phyloP scores from a whole-genome alignment of 1,140 invertebrate species.

The Leptinotarsa texana region DNA sequence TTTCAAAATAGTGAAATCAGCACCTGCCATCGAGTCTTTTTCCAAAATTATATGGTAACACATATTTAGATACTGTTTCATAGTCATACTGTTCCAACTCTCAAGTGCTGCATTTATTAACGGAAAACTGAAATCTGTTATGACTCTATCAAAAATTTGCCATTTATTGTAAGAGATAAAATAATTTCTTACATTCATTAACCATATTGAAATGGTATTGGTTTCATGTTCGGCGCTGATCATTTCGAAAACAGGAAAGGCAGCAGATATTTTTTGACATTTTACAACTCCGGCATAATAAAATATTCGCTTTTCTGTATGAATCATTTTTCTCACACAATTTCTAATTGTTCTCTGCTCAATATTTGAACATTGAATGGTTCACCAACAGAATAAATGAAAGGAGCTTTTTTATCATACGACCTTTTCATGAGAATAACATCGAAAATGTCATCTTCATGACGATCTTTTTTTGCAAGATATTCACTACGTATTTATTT shows the following conservation, averaged over 20 bases:
- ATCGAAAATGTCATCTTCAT: not conserved
- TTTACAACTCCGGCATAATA: not conserved
- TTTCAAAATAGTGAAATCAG: not conserved
- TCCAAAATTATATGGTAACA: not conserved
- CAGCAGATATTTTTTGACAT: no score
- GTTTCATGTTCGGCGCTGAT: not conserved
- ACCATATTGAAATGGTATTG: no score
- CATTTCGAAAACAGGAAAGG: not conserved
- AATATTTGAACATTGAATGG: not conserved
- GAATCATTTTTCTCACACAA: not conserved
- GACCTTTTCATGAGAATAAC: constrained; percentile 1
- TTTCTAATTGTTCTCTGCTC: constrained; percentile 1
- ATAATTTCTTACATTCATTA: no score
- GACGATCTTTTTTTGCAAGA: not conserved
- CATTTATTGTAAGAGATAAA: not conserved
- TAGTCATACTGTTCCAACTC: not conserved
- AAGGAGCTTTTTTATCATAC: not conserved
- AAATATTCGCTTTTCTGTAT: not conserved
- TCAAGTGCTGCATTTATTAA: not conserved
- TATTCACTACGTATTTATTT: not conserved
- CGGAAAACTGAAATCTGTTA: not conserved
- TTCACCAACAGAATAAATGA: not conserved
- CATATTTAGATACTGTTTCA: not conserved
- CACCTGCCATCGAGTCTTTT: not conserved
- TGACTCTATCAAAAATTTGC: constrained; percentile 5